Evolutionary conservation across 2,888 invertebrate genomes (phyloP).

Genomic region (Galerucella nymphaeae): DNA sequence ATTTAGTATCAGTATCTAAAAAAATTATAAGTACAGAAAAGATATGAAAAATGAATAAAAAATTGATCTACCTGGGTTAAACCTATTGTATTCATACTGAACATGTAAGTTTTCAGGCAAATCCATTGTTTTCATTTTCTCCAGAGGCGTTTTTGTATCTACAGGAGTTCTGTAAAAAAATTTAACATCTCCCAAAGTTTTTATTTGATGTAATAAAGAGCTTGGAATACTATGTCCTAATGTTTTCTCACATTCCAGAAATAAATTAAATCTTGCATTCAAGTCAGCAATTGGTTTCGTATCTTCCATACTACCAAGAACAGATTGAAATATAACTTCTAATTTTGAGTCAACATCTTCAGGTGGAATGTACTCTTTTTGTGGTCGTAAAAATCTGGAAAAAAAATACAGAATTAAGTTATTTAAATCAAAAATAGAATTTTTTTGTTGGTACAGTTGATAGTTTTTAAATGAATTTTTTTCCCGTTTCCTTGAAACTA

Average conservation of each 20-base stretch:
- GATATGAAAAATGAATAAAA: neutral
- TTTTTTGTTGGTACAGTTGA: too few species aligned
- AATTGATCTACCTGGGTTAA: conserved; percentile 76
- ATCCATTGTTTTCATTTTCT: conserved; percentile 75
- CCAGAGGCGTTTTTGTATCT: conserved; percentile 77
- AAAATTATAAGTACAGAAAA: conserved; percentile 36
- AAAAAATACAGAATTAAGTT: conserved; percentile 28
- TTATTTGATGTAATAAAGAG: conserved; percentile 80
- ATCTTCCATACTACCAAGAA: conserved; percentile 66
- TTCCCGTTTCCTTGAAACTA: too few species aligned
- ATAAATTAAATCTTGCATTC: conserved; percentile 74
- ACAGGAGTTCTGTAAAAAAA: conserved; percentile 81
- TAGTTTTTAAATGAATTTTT: too few species aligned
- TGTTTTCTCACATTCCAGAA: conserved; percentile 76
- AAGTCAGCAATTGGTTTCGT: conserved; percentile 64
- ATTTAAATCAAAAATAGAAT: too few species aligned
- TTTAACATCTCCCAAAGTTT: conserved; percentile 78
- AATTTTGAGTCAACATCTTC: conserved; percentile 73
- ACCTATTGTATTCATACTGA: conserved; percentile 82
- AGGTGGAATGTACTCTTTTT: conserved; percentile 81
- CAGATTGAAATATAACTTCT: conserved; percentile 69
- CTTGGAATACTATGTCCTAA: conserved; percentile 86
- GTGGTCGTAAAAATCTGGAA: conserved; percentile 80
- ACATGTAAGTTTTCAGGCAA: conserved; percentile 90
- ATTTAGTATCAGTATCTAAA: conserved; percentile 75